Evolutionary conservation across 2,888 invertebrate species (phyloP).

Genomic region (Stenodera caucasica): DNA sequence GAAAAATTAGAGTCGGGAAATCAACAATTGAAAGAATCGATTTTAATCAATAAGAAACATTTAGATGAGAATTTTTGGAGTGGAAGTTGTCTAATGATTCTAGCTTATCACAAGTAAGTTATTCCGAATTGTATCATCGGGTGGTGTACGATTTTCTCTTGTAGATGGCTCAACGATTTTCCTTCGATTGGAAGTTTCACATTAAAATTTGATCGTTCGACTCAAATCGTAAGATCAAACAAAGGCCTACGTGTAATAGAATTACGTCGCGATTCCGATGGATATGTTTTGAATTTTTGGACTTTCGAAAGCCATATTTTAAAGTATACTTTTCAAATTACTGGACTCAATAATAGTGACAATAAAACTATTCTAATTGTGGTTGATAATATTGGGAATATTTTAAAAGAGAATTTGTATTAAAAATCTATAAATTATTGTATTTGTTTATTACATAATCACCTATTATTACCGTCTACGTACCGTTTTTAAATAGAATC

Average conservation of each 20-base stretch:
- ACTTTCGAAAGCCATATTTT: slow-evolving; percentile 63
- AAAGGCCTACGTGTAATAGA: slow-evolving; percentile 68
- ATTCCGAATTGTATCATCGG: background rate
- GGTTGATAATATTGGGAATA: slow-evolving; percentile 69
- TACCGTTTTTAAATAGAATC: slow-evolving; percentile 28
- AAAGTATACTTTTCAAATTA: slow-evolving; percentile 61
- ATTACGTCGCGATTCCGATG: slow-evolving; percentile 64
- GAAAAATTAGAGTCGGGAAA: slow-evolving; percentile 40
- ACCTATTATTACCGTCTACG: slow-evolving; percentile 24
- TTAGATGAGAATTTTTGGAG: slow-evolving; percentile 61
- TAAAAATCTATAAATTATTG: slow-evolving; percentile 2
- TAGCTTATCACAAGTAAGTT: slow-evolving; percentile 66
- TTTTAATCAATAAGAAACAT: slow-evolving; percentile 33
- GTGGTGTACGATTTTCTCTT: no score
- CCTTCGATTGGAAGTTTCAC: slow-evolving; percentile 18
- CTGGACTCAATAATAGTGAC: slow-evolving; percentile 57
- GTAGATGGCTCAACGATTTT: slow-evolving; percentile 57
- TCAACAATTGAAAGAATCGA: slow-evolving; percentile 38
- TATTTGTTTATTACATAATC: slow-evolving; percentile 13
- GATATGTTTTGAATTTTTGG: slow-evolving; percentile 66
- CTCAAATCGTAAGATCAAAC: slow-evolving; percentile 61
- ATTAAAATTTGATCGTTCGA: slow-evolving; percentile 43
- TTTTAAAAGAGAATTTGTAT: slow-evolving; percentile 57
- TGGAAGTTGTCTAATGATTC: slow-evolving; percentile 66
- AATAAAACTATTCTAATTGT: slow-evolving; percentile 60